These are phyloP conservation scores for Ernsta delagoae DNA, from an alignment of 2,888 invertebrate genomes.

Conservation along the genomic window DNA sequence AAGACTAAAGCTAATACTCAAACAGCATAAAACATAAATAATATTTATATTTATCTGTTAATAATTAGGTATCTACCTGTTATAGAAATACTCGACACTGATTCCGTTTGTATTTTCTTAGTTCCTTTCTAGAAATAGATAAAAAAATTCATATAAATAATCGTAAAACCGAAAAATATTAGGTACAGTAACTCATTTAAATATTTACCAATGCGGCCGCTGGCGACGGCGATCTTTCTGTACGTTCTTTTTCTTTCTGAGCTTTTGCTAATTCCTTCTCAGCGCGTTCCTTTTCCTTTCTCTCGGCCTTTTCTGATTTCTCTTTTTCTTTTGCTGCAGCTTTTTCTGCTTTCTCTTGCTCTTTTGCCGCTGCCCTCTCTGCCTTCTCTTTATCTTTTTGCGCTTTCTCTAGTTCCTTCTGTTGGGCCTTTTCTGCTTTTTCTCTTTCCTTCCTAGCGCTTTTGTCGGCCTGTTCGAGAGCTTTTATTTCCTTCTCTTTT, in stretches of 20 bases:
- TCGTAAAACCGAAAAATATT: too few relatives aligned
- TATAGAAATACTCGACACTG: too few relatives aligned
- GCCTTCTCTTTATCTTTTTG: constrained; percentile 36
- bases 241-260: constrained; percentile 25
- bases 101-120: too few relatives aligned
- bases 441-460: constrained; percentile 33
- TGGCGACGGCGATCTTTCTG: constrained; percentile 15
- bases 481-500: constrained; percentile 22
- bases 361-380: not conserved
- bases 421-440: constrained; percentile 21
- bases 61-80: too few relatives aligned
- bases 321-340: constrained; percentile 23
- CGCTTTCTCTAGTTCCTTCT: constrained; percentile 31
- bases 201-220: not conserved
- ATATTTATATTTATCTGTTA: too few relatives aligned
- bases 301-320: constrained; percentile 29
- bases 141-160: too few relatives aligned
- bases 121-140: too few relatives aligned
- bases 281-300: constrained; percentile 27
- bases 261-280: constrained; percentile 22
- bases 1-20: too few relatives aligned
- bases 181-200: not conserved
- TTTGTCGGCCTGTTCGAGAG: constrained; percentile 3
- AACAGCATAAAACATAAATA: too few relatives aligned
- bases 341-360: constrained; percentile 18